These are phyloP conservation scores for Chymomyza caudatula DNA, from an alignment of 2,888 invertebrate species.

Conservation along the genomic window DNA sequence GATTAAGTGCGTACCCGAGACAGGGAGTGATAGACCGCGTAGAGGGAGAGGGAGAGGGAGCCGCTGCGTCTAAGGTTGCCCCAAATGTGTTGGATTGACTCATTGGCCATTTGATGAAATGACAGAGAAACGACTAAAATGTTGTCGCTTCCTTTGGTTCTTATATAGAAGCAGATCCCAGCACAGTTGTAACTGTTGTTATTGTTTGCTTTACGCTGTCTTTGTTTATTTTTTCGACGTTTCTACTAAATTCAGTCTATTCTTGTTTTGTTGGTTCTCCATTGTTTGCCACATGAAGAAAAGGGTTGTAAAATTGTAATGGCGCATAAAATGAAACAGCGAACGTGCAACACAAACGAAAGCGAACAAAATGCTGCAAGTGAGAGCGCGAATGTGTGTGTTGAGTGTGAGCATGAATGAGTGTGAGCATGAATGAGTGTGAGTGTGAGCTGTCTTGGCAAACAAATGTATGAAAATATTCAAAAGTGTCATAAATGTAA, in stretches of 20 bases:
- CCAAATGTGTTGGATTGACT: constrained; percentile 48
- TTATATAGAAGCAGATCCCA: too few relatives aligned
- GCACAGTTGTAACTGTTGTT: too few relatives aligned
- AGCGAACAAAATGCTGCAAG: constrained; percentile 29
- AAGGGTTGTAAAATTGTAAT: constrained; percentile 71
- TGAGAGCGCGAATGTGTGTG: neutral
- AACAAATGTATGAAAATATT: constrained; percentile 33
- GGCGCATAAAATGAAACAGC: constrained; percentile 70
- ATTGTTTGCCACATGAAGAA: constrained; percentile 15
- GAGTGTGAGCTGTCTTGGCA: neutral
- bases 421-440: neutral
- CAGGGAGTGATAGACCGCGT: neutral
- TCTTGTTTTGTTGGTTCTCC: too few relatives aligned
- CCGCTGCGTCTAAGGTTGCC: neutral
- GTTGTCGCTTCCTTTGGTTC: neutral
- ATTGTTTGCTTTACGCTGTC: neutral
- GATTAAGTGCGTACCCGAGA: constrained; percentile 58
- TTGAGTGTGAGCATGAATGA: neutral
- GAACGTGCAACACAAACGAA: constrained; percentile 44
- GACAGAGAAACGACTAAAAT: constrained; percentile 51
- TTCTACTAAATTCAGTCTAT: constrained; percentile 10
- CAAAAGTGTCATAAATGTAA: constrained; percentile 71
- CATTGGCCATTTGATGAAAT: constrained; percentile 67
- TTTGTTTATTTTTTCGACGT: neutral
- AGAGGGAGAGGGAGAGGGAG: neutral